phyloP scores from a whole-genome alignment of 2,113 vertebrate genomes.

The Toxotes chatareus region DNA sequence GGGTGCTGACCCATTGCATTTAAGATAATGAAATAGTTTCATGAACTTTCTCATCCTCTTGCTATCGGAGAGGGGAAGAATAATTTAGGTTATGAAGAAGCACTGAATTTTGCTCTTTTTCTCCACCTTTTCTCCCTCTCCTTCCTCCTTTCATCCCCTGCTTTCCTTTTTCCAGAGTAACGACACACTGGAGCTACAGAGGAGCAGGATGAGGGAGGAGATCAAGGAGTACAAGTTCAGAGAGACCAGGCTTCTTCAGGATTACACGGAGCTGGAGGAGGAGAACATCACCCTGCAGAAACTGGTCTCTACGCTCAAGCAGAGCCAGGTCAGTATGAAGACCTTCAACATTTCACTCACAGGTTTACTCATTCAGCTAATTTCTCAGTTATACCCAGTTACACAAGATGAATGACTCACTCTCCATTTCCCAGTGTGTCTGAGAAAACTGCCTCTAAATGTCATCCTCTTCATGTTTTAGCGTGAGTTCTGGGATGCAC shows the following conservation, averaged over 20 bases:
- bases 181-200: slow-evolving; percentile 93
- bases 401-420: background rate
- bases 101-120: background rate
- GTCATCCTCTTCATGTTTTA: background rate
- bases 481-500: background rate
- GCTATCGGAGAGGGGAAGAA: background rate
- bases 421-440: background rate
- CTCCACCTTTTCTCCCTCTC: background rate
- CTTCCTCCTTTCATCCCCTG: background rate
- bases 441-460: background rate
- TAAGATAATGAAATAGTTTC: slow-evolving; percentile 3
- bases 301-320: slow-evolving; percentile 94
- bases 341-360: background rate
- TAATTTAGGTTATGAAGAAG: slow-evolving; percentile 3
- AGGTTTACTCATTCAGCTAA: background rate
- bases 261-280: slow-evolving; percentile 98
- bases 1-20: slow-evolving; percentile 39
- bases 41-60: background rate
- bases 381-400: background rate
- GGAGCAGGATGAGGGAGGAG: slow-evolving; percentile 95
- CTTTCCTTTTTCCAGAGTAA: slow-evolving; percentile 84
- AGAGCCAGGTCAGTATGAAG: slow-evolving; percentile 90
- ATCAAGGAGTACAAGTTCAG: slow-evolving; percentile 97
- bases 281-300: slow-evolving; percentile 99
- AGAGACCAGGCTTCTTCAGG: slow-evolving; percentile 94